phyloP scores from a whole-genome alignment of 2,888 invertebrate genomes.

The Conistra vaccinii region DNA sequence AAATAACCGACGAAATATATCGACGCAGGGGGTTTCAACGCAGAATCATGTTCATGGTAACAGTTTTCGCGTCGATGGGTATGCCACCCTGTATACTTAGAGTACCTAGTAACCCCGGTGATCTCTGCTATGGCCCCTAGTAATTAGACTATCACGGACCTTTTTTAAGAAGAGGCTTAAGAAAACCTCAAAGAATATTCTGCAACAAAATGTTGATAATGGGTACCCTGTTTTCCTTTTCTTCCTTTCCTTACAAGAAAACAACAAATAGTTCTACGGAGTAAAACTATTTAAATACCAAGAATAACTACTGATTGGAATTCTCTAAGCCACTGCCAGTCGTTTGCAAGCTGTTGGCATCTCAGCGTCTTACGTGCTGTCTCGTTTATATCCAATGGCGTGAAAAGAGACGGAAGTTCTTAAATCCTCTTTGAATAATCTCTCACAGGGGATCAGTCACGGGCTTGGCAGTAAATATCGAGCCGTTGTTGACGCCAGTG shows the following conservation, averaged over 20 bases:
- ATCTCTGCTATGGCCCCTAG: no score
- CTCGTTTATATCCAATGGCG: constrained; percentile 20
- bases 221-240: no score
- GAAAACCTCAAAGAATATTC: no score
- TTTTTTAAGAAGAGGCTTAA: no score
- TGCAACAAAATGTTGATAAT: no score
- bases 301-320: constrained; percentile 39
- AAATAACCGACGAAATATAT: no score
- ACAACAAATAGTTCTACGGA: background rate
- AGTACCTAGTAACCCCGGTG: no score
- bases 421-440: constrained; percentile 57
- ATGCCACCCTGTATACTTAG: no score
- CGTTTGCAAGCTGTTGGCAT: constrained; percentile 31
- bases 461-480: constrained; percentile 48
- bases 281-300: constrained; percentile 33
- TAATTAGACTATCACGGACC: no score
- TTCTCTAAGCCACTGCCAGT: constrained; percentile 38
- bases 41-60: no score
- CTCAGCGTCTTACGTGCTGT: constrained; percentile 19
- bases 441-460: constrained; percentile 42
- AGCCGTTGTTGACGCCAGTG: constrained; percentile 39
- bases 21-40: no score
- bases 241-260: constrained; percentile 13
- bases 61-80: no score
- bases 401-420: constrained; percentile 32